Base-by-base conservation (phyloP, 2,113 vertebrate species). In the Tachysurus fulvidraco region DNA sequence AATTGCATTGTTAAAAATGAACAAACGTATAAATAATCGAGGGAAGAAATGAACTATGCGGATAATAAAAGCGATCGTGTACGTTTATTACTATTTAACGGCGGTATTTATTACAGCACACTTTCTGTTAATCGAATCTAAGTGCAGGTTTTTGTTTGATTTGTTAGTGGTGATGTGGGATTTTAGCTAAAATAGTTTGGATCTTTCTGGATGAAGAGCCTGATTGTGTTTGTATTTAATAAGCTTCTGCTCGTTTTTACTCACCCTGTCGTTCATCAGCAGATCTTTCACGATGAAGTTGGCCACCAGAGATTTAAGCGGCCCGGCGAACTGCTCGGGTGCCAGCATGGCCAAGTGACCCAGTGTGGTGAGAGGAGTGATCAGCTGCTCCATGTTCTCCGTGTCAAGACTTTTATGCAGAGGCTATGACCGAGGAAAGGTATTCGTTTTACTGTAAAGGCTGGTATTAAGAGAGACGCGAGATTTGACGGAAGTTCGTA, bases 201-300 rank as follows among this genome's bases (percentile, higher is more conserved):
- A 81, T n/a, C 12, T 23, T 19, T 59, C 5, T 21, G 19, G 19
- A 60, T 60, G 21, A n/a, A 12, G 8, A 64, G 6, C 57, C 60
- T 65, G 62, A 64, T 13, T 12, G 25, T 28, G 57, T 21, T 10
- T 30, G 52, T 21, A 10, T 52, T n/a, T 52, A 76, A 52, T 52
- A 50, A 50, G 11, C 52, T 17, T 50, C 50, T 5, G 44, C 8
- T 17, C 23, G 5, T 5, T n/a, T 79, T 4, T 62, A 86, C 95
- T 94, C 91, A 99, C 98, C 95, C 97, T 94, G 91, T 99, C 98
- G 1, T 96, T 99, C 98, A 99, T 99, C 83, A 99, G 94, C 90
- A 99, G 95, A 90, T 99, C 98, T 93, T 99, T 99, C 88, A 99
- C 98, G 59, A 99, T 98, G 89, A 99, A 98, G 91, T 97, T 99